Conservation (phyloP, 2,797 vertebrate species). For the Gallirallus australis region DNA sequence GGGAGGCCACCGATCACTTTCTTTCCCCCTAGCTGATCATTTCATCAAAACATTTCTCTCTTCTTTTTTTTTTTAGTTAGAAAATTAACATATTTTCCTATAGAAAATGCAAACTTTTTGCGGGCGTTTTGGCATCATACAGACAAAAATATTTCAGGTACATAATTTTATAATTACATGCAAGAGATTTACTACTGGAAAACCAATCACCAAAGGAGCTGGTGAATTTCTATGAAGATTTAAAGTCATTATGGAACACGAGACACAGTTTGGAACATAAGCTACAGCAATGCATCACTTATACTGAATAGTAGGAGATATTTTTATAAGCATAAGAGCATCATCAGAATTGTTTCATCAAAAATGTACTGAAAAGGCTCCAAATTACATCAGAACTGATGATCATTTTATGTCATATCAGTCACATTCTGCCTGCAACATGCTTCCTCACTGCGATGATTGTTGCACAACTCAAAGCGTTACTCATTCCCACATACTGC, state of each 20-base stretch:
- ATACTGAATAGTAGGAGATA: background rate
- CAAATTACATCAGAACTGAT: background rate
- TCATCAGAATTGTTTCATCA: slow-evolving; percentile 11
- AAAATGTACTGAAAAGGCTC: background rate
- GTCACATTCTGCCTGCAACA: background rate
- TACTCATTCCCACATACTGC: background rate
- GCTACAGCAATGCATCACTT: background rate
- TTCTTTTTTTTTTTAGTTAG: background rate
- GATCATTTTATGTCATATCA: background rate
- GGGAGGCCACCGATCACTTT: background rate
- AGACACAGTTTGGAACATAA: background rate
- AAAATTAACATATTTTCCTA: background rate
- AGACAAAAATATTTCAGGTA: background rate
- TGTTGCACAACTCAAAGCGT: background rate
- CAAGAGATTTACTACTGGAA: background rate
- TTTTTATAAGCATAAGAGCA: background rate
- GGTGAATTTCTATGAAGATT: background rate
- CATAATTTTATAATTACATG: background rate
- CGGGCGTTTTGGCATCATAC: background rate
- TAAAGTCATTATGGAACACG: background rate
- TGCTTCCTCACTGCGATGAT: background rate
- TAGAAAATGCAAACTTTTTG: background rate
- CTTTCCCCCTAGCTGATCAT: background rate
- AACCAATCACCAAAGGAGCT: background rate
- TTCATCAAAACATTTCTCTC: background rate